These are phyloP conservation scores for Aselliscus stoliczkanus DNA, from an alignment of 2,797 vertebrate species.

Conservation along the genomic window DNA sequence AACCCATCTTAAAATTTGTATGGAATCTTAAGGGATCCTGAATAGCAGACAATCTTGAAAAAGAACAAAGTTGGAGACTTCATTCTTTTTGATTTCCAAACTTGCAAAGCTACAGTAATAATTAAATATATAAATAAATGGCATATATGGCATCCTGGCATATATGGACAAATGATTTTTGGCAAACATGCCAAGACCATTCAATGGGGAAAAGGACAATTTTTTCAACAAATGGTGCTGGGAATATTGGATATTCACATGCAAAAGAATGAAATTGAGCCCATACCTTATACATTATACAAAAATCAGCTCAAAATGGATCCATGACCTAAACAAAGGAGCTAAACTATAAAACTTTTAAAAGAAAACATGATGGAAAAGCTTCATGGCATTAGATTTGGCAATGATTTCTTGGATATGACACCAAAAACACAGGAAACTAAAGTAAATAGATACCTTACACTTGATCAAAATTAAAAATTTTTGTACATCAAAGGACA, in stretches of 20 bases:
- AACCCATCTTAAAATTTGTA: not conserved
- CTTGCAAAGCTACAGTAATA: not conserved
- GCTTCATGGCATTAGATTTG: too few relatives aligned
- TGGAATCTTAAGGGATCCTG: not conserved
- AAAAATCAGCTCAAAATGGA: too few relatives aligned
- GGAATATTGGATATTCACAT: not conserved
- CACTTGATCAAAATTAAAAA: not conserved
- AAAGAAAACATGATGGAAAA: too few relatives aligned
- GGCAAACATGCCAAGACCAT: not conserved
- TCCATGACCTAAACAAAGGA: too few relatives aligned
- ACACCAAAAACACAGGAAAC: not conserved
- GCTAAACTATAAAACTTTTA: too few relatives aligned
- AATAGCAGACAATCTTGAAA: not conserved
- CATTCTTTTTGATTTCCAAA: not conserved
- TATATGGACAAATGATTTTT: not conserved
- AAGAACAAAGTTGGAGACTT: not conserved
- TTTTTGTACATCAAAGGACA: not conserved
- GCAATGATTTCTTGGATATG: not conserved
- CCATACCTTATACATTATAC: not conserved
- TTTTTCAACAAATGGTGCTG: not conserved
- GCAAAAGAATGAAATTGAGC: not conserved
- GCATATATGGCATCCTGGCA: not conserved
- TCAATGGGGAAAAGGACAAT: not conserved
- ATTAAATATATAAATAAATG: not conserved
- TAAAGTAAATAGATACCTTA: not conserved